A percentile compares a stretch with the other conserved stretches of the same genome.
phyloP scores from a whole-genome alignment of 2,113 vertebrate species.

The Sprattus sprattus region DNA sequence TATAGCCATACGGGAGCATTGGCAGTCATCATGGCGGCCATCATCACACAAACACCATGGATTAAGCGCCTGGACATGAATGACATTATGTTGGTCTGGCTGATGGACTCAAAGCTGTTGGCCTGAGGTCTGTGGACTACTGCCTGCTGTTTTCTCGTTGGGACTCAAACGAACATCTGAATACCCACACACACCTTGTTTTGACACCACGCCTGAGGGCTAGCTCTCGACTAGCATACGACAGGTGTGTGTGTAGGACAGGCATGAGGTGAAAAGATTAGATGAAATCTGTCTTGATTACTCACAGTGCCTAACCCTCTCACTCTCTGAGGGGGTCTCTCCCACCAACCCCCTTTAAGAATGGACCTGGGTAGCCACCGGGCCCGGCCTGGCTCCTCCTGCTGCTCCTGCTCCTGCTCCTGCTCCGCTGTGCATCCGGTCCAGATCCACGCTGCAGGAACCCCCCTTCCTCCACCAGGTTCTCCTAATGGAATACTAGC shows the following conservation, averaged over 20 bases:
- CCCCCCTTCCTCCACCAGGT: neutral
- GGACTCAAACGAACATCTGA: neutral
- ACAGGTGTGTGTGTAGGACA: neutral
- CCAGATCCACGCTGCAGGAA: neutral
- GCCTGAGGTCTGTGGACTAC: neutral
- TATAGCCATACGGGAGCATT: constrained; percentile 46
- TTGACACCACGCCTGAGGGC: neutral
- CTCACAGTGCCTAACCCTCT: constrained; percentile 58
- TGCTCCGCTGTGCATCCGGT: too few relatives aligned
- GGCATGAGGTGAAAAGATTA: neutral
- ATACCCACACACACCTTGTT: neutral
- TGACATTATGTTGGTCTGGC: too few relatives aligned
- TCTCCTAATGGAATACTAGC: neutral
- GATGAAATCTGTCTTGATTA: neutral
- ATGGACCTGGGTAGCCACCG: neutral
- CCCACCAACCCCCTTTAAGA: neutral
- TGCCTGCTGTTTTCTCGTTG: neutral
- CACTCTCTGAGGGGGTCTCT: constrained; percentile 31
- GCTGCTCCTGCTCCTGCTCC: too few relatives aligned
- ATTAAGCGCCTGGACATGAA: too few relatives aligned
- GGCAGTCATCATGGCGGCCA: neutral
- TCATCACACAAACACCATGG: neutral
- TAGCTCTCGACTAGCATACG: neutral
- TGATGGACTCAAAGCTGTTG: neutral
- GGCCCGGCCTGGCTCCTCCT: too few relatives aligned